These are phyloP conservation scores for Drosophila maculinotata DNA, from an alignment of 2,888 invertebrate species.

Conservation along the genomic window DNA sequence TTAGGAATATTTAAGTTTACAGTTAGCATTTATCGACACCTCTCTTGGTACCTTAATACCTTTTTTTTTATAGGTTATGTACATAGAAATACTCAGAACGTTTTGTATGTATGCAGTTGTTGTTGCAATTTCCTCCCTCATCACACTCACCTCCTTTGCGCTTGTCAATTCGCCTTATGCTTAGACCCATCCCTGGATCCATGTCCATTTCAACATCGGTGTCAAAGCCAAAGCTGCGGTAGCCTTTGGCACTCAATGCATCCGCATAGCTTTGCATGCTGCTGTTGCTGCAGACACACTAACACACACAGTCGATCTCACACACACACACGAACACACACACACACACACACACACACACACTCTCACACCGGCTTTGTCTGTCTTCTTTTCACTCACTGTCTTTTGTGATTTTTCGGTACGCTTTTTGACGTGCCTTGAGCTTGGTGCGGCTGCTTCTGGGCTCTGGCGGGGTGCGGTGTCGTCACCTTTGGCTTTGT, in stretches of 20 bases:
- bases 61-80: no score
- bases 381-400: constrained; percentile 11
- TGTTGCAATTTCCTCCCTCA: constrained; percentile 7
- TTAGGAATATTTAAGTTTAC: no score
- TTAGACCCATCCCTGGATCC: constrained; percentile 67
- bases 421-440: constrained; percentile 46
- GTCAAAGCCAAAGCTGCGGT: constrained; percentile 85
- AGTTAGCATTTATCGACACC: no score
- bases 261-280: constrained; percentile 83
- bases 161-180: constrained; percentile 67
- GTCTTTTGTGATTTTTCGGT: constrained; percentile 30
- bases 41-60: no score
- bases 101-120: constrained; percentile 1
- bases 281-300: constrained; percentile 11
- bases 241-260: constrained; percentile 82
- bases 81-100: constrained; percentile 5
- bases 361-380: constrained; percentile 33
- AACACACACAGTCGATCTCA: neutral
- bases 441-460: constrained; percentile 44
- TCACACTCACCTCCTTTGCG: constrained; percentile 78
- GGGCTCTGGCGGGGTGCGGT: constrained; percentile 23
- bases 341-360: constrained; percentile 6
- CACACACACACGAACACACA: constrained; percentile 14
- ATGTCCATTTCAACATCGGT: constrained; percentile 85
- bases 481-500: constrained; percentile 49